Evolutionary conservation across 2,888 invertebrate genomes (phyloP), one percentile per base, ranked within the genome.

Genomic region (Drosophila borborema): DNA sequence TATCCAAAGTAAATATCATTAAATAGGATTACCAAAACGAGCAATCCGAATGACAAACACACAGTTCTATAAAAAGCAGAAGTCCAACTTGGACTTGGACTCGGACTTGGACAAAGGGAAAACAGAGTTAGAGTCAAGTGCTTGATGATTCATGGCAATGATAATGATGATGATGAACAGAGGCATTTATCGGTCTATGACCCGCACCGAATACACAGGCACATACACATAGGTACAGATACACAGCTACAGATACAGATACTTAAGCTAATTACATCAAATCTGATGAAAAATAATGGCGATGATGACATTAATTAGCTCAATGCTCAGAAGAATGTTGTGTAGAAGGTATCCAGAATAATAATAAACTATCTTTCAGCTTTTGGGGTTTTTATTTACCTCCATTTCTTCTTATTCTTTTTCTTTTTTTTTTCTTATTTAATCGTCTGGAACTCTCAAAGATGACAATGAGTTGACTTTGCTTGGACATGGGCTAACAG

Each of bases 301-400:
- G 69, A 58, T 81, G 77, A 85, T 85, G 89, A 85, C 85, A 86
- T 89, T 85, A 89, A 85, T 89, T 86, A 89, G 87, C 80, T 55
- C 72, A 77, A 58, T 67, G 59, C 61, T 38, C 54, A 68, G 65
- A 56, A 64, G 61, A 59, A 55, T 60, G 62, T 62, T 36, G 8
- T 45, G 34, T 34, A 5, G 43, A 38, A 28, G 46, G 49, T 28
- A 51, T 20, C 36, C 56, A 45, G 53, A 61, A 38, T 14, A 46
- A 67, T 49, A 60, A 64, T 51, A 51, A 64, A 75, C 65, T 64
- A 64, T 46, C 54, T 63, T 36, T 58, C 55, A 36, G 54, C 46
- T 45, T 49, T 56, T 36, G 54, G 43, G 28, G 23, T 41, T 43
- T 66, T 10, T 41, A 16, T 51, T 51, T 51, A 18, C 34, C 54